Evolutionary conservation across 2,797 vertebrate genomes (phyloP), one percentile per base, ranked within the genome.

Genomic region (Chanos chanos): DNA sequence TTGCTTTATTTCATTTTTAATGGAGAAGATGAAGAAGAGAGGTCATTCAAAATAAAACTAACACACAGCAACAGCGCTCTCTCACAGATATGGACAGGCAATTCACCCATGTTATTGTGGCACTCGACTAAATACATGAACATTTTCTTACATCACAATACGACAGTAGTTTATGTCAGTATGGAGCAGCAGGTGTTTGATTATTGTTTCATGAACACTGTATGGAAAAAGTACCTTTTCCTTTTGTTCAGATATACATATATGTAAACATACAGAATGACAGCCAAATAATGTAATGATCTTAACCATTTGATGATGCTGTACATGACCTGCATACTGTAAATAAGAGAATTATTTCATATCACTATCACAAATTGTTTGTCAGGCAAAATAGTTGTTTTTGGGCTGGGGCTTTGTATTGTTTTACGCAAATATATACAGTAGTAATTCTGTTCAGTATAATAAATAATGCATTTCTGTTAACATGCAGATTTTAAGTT

Each of bases 21-120:
- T 8, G n/a, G 33, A 33, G 19, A 58, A 60, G 53, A 58, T 63
- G 69, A 62, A 19, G 28, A 56, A 54, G 18, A 31, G 36, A 40
- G 28, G 63, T 63, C 57, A 63, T 59, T 52, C 10, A 13, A 24
- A 51, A 45, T 63, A 31, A 55, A 68, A 61, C 27, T 53, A 41
- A 48, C 37, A 59, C 27, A 40, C 47, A 66, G 64, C 41, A 48
- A 48, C 52, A 54, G 10, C 15, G 24, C 41, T n/a, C 57, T 61
- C 43, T 57, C 67, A 45, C 25, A 36, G 45, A 51, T 39, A 22
- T 22, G 27, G 13, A 24, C 22, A 5, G 18, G n/a, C 34, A 44
- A 21, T 49, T 28, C 10, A 3, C n/a, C n/a, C n/a, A n/a, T n/a
- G n/a, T n/a, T n/a, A n/a, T n/a, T n/a, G n/a, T n/a, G n/a, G n/a